Base-by-base conservation (phyloP, 2,888 invertebrate species). In the Amiota communis region DNA sequence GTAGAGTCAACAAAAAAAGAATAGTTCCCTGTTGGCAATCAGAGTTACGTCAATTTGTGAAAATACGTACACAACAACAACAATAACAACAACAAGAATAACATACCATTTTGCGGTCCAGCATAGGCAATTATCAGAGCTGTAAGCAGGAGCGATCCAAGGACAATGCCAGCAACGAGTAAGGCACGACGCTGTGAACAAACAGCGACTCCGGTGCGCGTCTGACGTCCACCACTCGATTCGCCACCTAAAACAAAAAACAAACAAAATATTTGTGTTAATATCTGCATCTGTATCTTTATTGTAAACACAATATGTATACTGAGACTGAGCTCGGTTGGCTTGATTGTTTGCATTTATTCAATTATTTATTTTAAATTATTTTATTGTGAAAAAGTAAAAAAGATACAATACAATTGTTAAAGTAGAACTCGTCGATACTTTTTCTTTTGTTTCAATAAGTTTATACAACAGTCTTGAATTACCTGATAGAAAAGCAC, bases 81-180 rank as follows among this genome's bases (percentile, higher is more conserved):
- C 36, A 36, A 36, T 36, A 36, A 36, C 0, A 36, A 36, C 36
- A 36, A 75, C 75, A 78, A 80, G 74, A 77, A 78, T 79, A 85
- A 90, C 91, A 91, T 90, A 95, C 96, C 95, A 87, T 94, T 93
- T 89, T 95, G 94, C 73, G 97, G 97, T 79, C 96, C 94, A 71
- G 97, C 97, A 88, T 97, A 97, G 73, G 97, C 97, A 76, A 97
- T 95, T 78, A 97, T 93, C 78, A 97, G 91, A 59, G 97, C 96
- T 72, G 96, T 94, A 81, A 94, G 92, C 88, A 97, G 94, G 83
- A 97, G 93, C 49, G 95, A 93, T 8, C 94, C 93, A 87, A 97
- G 93, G 53, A 96, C 94, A 74, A 95, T 90, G 68, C 94, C 94
- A 67, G 96, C 94, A 76, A 97, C 93, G 86, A 94, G 94, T 10